Evolutionary conservation across 2,797 vertebrate genomes (phyloP), one percentile per base, ranked within the genome.

Genomic region (Poeciliopsis paucimaculata): DNA sequence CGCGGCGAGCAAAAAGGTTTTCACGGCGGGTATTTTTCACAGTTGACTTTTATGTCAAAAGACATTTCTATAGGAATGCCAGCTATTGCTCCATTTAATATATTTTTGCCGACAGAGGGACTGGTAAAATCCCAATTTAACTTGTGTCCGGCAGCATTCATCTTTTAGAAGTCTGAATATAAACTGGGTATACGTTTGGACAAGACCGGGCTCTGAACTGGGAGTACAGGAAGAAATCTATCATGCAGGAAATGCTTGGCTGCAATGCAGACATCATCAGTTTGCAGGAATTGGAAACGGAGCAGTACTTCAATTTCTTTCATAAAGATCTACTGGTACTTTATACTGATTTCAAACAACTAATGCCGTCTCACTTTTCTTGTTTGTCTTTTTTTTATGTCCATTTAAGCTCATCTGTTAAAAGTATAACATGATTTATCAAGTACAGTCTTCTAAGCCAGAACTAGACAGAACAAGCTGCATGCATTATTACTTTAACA

Each of bases 171-270:
- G 11, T 70, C 2, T 71, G 41, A 71, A 71, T 28, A 45, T 71
- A n/a, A 71, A 46, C 20, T 11, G 34, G 18, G 4, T 41, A 41
- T 41, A 26, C 9, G 8, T 66, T 39, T 66, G 18, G 62, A 66
- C 34, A 66, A 36, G 31, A 64, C 36, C 99, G 98, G 98, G 98
- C 98, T 66, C 92, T 99, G 84, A 98, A 96, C 94, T 99, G 98
- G 98, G 98, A 99, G 83, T 99, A 99, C 95, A 96, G 98, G 95
- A 99, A 99, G 96, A 99, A 99, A 94, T 97, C 97, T 92, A 99
- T 99, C 94, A 99, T 99, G 95, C 98, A 98, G 95, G 98, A 99
- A 95, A 99, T 99, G 85, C 88, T 99, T 90, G 96, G 94, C 93
- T 99, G 97, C 94, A 97, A 95, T 81, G 97, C 98, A 75, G 98